A percentile compares a stretch with the other conserved stretches of the same genome.
Conservation (phyloP, 2,113 vertebrate genomes). For the Danionella cerebrum region DNA sequence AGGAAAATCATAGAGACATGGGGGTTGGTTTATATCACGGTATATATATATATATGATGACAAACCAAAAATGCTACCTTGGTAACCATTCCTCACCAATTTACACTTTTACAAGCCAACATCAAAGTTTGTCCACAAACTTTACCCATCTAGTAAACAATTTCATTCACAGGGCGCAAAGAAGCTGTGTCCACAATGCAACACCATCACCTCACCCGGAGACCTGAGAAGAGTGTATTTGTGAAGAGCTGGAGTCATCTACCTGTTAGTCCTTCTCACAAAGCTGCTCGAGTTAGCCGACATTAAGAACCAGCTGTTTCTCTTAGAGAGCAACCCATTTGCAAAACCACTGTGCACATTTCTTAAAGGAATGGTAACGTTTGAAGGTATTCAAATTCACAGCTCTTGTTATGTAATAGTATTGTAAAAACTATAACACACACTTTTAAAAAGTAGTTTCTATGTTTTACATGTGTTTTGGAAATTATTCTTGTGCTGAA, state of each 20-base stretch:
- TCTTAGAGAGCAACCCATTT: background rate
- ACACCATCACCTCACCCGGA: conserved; percentile 73
- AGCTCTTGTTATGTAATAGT: background rate
- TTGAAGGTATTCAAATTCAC: background rate
- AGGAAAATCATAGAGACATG: too few species aligned
- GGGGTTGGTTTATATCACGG: too few species aligned
- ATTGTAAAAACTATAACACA: background rate
- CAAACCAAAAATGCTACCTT: too few species aligned
- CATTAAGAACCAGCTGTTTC: background rate
- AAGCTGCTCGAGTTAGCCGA: background rate
- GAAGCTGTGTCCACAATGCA: conserved; percentile 76
- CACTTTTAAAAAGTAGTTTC: background rate
- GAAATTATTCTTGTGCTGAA: conserved; percentile 3
- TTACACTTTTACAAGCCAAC: too few species aligned
- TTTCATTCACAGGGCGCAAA: conserved; percentile 61
- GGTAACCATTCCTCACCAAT: too few species aligned
- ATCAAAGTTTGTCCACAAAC: too few species aligned
- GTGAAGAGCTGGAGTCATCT: conserved; percentile 52
- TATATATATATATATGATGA: too few species aligned
- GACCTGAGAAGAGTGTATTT: conserved; percentile 73
- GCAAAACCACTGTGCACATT: conserved; percentile 7
- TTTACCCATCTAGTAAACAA: too few species aligned
- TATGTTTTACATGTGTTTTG: background rate
- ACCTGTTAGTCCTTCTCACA: conserved; percentile 24
- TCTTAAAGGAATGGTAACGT: background rate